Conservation (phyloP, 2,888 invertebrate genomes). For the Nephrotoma appendiculata region DNA sequence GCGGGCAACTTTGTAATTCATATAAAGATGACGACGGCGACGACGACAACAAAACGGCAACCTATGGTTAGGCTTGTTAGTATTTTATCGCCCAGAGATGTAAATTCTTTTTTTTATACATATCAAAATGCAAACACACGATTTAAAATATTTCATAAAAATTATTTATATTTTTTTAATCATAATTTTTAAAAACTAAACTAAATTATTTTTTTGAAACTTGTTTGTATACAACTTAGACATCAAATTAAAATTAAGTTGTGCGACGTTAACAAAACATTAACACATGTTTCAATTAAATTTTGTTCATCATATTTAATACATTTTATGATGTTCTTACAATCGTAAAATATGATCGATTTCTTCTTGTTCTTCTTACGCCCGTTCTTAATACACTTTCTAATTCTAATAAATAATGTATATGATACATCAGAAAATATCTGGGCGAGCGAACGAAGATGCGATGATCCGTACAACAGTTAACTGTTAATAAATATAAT, state of each 20-base stretch:
- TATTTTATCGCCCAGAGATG: background rate
- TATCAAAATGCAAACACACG: background rate
- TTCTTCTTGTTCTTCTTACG: background rate
- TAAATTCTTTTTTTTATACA: background rate
- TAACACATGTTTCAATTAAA: background rate
- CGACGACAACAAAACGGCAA: background rate
- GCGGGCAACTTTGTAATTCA: background rate
- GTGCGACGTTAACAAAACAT: background rate
- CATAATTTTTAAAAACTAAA: background rate
- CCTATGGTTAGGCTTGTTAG: background rate
- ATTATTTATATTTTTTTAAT: background rate
- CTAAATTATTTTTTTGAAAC: background rate
- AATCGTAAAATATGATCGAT: background rate
- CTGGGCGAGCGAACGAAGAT: background rate
- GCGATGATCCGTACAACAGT: background rate
- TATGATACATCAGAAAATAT: background rate
- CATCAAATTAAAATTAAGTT: background rate
- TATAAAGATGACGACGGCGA: background rate
- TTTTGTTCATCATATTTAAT: background rate
- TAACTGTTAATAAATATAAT: background rate
- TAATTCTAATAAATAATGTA: background rate
- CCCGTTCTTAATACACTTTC: background rate
- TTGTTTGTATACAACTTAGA: background rate
- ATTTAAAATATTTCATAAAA: background rate
- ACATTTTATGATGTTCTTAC: background rate